Evolutionary conservation across 2,113 vertebrate genomes (phyloP).

Genomic region (Tretioscincus oriximinensis): DNA sequence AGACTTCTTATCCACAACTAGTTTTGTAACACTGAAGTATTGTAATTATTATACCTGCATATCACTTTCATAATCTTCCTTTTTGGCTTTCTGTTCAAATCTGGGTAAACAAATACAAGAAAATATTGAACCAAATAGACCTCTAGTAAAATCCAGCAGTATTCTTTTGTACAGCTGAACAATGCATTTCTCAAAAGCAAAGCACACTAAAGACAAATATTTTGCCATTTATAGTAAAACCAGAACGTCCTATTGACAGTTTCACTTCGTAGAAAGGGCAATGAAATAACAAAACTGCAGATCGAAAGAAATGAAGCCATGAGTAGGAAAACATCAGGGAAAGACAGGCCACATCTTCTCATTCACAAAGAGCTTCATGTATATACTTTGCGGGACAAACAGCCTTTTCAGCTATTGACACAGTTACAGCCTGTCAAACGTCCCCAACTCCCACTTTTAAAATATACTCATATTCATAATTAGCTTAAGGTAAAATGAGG

Average conservation of each 20-base stretch:
- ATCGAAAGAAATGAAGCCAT: background rate
- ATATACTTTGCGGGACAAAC: slow-evolving; percentile 39
- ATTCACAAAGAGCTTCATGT: slow-evolving; percentile 28
- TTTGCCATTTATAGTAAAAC: background rate
- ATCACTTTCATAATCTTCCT: background rate
- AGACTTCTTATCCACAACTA: no score
- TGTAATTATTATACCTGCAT: background rate
- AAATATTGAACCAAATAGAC: no score
- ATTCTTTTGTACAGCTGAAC: background rate
- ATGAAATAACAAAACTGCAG: background rate
- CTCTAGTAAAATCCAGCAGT: no score
- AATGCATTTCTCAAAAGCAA: background rate
- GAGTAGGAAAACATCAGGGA: slow-evolving; percentile 29
- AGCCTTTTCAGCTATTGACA: slow-evolving; percentile 30
- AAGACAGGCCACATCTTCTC: slow-evolving; percentile 32
- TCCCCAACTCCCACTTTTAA: background rate
- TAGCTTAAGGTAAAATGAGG: slow-evolving; percentile 33
- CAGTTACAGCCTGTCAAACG: background rate
- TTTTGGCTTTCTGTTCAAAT: background rate
- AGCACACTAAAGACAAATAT: background rate
- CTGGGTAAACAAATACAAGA: no score
- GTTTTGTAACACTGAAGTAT: background rate
- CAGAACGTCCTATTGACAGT: background rate
- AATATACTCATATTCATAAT: slow-evolving; percentile 17
- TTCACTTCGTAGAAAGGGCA: background rate